Evolutionary conservation across 2,113 vertebrate species (phyloP).

Genomic region (Raphicerus campestris): DNA sequence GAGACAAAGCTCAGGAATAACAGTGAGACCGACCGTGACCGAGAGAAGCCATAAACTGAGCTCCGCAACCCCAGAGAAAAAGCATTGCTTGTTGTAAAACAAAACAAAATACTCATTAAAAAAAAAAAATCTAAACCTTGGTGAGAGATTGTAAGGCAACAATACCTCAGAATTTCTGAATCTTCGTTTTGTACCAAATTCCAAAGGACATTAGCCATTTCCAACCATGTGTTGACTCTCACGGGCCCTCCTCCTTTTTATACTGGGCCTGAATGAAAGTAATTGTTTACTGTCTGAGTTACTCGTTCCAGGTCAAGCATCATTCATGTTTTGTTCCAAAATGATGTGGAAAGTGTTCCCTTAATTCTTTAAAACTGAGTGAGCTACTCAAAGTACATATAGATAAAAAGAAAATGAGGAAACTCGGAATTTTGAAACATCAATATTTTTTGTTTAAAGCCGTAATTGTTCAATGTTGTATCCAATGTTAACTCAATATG

Average conservation of each 20-base stretch:
- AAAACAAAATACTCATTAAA: neutral
- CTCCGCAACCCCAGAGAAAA: neutral
- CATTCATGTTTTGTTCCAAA: neutral
- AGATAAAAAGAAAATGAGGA: constrained; percentile 10
- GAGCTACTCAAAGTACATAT: neutral
- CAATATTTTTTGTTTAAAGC: constrained; percentile 41
- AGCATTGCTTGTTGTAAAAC: neutral
- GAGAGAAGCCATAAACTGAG: neutral
- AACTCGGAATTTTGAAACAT: constrained; percentile 35
- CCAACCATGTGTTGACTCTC: neutral
- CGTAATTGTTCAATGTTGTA: neutral
- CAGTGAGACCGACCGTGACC: rapidly evolving
- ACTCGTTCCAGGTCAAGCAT: neutral
- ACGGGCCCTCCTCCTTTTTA: neutral
- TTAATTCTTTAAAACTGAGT: constrained; percentile 29
- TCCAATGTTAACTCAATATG: neutral
- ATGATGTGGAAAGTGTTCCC: neutral
- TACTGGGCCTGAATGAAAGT: neutral
- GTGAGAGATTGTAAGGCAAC: constrained; percentile 27
- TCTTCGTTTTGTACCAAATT: constrained; percentile 39
- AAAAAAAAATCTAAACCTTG: neutral
- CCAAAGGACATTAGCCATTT: neutral
- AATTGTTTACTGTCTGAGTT: neutral
- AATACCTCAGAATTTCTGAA: constrained; percentile 42
- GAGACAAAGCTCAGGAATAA: neutral